Percentiles rank a stretch among this genome's conserved stretches.
phyloP scores from a whole-genome alignment of 2,888 invertebrate genomes.

The Eudemis profundana region DNA sequence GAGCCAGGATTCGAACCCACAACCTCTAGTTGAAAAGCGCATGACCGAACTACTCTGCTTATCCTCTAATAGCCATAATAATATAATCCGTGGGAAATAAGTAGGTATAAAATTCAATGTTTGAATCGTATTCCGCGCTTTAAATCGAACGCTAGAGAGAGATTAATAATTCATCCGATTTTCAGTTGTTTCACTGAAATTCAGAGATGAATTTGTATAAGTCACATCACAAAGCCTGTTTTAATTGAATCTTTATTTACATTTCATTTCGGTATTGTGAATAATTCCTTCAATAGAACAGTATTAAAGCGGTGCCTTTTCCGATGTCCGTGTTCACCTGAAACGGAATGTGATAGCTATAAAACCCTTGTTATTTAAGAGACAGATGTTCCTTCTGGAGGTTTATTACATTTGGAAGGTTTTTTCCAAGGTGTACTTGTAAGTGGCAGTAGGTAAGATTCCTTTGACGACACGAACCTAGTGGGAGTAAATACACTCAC shows the following conservation, averaged over 20 bases:
- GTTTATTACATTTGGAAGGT: background rate
- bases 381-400: background rate
- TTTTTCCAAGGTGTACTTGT: background rate
- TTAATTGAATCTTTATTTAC: slow-evolving; percentile 3
- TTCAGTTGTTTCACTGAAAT: background rate
- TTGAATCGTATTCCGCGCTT: background rate
- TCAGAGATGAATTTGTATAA: slow-evolving; percentile 11
- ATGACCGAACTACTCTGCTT: no score
- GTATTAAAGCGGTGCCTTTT: background rate
- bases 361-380: slow-evolving; percentile 11
- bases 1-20: no score
- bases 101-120: background rate
- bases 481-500: no score
- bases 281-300: background rate
- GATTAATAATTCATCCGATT: slow-evolving; percentile 12
- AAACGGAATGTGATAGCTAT: slow-evolving; percentile 19
- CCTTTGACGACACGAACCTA: no score
- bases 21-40: no score
- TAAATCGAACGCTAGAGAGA: background rate
- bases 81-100: no score
- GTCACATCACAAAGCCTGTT: slow-evolving; percentile 4
- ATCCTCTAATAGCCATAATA: no score
- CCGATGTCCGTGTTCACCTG: slow-evolving; percentile 3
- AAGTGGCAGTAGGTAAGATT: no score
- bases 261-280: slow-evolving; percentile 9